A percentile compares a stretch with the other conserved stretches of the same genome.
phyloP scores from a whole-genome alignment of 2,797 vertebrate genomes.

The Petrocephalus schoutedeni region DNA sequence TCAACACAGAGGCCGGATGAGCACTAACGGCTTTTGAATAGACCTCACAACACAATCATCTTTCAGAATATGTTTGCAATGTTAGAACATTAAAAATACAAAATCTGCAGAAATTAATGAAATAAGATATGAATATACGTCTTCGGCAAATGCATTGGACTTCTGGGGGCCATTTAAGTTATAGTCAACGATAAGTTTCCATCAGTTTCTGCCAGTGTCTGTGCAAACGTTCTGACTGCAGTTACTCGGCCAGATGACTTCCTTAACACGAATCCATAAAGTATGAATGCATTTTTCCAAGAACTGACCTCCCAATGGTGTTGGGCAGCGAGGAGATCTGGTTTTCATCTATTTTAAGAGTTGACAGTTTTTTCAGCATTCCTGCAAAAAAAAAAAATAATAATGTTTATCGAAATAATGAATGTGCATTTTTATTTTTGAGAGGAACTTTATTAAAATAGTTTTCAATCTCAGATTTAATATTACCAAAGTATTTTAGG shows the following conservation, averaged over 20 bases:
- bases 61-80: neutral
- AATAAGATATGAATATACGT: neutral
- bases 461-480: neutral
- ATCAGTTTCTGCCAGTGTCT: neutral
- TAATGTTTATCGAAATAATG: neutral
- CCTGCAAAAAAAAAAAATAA: constrained; percentile 54
- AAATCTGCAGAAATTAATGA: neutral
- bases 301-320: constrained; percentile 89
- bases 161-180: neutral
- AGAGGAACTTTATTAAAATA: neutral
- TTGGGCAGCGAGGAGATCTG: constrained; percentile 93
- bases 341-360: constrained; percentile 97
- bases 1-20: neutral
- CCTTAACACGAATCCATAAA: neutral
- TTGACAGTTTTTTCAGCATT: constrained; percentile 93
- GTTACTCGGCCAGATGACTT: neutral
- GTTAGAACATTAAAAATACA: neutral
- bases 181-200: neutral
- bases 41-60: neutral
- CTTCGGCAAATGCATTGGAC: neutral
- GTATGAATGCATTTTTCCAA: neutral
- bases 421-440: neutral
- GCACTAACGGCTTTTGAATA: neutral
- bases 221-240: neutral
- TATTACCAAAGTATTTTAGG: neutral